Evolutionary conservation across 2,797 vertebrate genomes (phyloP).

Genomic region (Siniperca scherzeri): DNA sequence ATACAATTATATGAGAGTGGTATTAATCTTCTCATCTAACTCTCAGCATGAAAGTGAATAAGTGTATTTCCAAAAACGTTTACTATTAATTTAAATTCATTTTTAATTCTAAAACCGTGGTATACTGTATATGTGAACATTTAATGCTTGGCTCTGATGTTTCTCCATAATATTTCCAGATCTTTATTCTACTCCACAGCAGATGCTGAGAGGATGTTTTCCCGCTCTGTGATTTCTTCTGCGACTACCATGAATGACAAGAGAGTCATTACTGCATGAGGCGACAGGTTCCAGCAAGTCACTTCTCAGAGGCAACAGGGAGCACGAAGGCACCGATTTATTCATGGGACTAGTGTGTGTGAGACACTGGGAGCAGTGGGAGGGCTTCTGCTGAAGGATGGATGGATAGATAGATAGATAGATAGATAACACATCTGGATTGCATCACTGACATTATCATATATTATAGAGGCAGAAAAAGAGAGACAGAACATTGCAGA

Average conservation of each 20-base stretch:
- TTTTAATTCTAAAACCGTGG: neutral
- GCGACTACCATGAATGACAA: conserved; percentile 61
- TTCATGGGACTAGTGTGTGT: conserved; percentile 27
- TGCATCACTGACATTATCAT: conserved; percentile 2
- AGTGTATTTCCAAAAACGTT: neutral
- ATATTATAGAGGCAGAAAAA: neutral
- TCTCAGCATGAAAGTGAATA: neutral
- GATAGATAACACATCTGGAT: conserved; percentile 6
- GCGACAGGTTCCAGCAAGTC: conserved; percentile 48
- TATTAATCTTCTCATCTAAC: neutral
- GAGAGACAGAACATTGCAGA: neutral
- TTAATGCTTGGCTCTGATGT: conserved; percentile 6
- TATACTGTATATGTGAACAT: neutral
- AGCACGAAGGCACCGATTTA: conserved; percentile 44
- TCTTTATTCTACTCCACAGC: conserved; percentile 38
- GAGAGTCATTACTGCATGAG: conserved; percentile 53
- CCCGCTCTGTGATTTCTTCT: conserved; percentile 49
- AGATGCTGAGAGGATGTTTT: conserved; percentile 56
- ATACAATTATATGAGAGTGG: neutral
- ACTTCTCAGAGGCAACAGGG: conserved; percentile 45
- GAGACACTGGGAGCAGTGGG: conserved; percentile 3
- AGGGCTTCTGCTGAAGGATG: neutral
- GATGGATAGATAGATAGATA: conserved; percentile 32
- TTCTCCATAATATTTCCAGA: conserved; percentile 20
- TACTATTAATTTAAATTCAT: neutral